Conservation (phyloP, 2,888 invertebrate species). For the Prenolepis imparis region DNA sequence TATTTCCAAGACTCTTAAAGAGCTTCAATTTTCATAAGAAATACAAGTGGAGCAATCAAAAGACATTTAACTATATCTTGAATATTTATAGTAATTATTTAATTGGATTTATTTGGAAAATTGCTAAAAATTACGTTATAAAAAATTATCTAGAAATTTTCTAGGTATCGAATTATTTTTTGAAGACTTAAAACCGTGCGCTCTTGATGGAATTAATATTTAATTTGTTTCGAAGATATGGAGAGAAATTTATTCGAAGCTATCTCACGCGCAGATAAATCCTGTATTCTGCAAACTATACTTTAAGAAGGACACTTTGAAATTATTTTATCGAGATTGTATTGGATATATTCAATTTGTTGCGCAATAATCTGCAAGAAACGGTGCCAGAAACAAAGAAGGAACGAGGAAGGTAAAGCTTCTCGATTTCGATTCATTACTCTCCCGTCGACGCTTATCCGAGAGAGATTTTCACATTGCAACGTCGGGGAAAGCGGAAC, state of each 20-base stretch:
- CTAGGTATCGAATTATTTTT: not conserved
- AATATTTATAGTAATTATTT: not conserved
- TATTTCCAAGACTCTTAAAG: not conserved
- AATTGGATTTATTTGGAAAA: slow-evolving; percentile 4
- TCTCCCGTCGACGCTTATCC: not conserved
- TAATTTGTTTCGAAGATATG: not conserved
- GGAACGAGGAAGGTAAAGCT: not conserved
- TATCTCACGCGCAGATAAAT: not conserved
- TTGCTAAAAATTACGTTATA: not conserved
- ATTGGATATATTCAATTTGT: not conserved
- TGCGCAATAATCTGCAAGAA: not conserved
- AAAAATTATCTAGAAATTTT: not conserved
- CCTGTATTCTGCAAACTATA: not conserved
- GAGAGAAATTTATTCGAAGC: not conserved
- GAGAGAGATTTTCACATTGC: not conserved
- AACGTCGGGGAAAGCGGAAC: not conserved
- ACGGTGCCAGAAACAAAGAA: slow-evolving; percentile 24
- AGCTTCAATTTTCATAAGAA: not conserved
- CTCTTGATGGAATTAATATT: not conserved
- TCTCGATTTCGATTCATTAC: slow-evolving; percentile 21
- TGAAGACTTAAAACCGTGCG: not conserved
- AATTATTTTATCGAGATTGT: not conserved
- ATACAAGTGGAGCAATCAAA: not conserved
- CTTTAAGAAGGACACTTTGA: not conserved
- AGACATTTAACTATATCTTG: no score